Evolutionary conservation across 2,797 vertebrate species (phyloP).

Genomic region (Falco berigora): DNA sequence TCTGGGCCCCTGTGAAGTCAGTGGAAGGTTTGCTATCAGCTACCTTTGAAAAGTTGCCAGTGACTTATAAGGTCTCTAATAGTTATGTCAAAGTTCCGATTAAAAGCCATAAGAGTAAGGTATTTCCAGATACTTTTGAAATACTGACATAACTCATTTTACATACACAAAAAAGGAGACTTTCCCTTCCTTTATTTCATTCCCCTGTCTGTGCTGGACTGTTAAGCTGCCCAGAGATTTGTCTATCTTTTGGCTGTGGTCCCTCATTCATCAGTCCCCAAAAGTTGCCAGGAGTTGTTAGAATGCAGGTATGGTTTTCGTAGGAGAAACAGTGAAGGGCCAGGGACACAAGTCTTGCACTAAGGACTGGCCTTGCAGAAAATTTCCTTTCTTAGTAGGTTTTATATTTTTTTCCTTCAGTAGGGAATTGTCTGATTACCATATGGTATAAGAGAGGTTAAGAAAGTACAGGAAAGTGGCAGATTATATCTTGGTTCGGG

Average conservation of each 20-base stretch:
- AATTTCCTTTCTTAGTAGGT: not conserved
- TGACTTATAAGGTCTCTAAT: not conserved
- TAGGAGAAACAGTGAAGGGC: not conserved
- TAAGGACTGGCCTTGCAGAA: not conserved
- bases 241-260: not conserved
- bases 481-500: not conserved
- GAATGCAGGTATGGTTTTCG: not conserved
- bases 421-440: not conserved
- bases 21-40: not conserved
- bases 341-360: not conserved
- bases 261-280: not conserved
- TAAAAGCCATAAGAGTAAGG: slow-evolving; percentile 22
- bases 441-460: not conserved
- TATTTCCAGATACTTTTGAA: not conserved
- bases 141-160: not conserved
- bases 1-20: not conserved
- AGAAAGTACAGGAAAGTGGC: not conserved
- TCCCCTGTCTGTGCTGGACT: not conserved
- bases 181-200: not conserved
- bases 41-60: not conserved
- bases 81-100: not conserved
- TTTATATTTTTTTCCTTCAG: not conserved
- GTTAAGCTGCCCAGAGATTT: not conserved
- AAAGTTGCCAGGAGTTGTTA: not conserved
- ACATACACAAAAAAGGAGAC: not conserved